Base-by-base conservation (phyloP, 2,888 invertebrate species). In the Exocentrus adspersus region DNA sequence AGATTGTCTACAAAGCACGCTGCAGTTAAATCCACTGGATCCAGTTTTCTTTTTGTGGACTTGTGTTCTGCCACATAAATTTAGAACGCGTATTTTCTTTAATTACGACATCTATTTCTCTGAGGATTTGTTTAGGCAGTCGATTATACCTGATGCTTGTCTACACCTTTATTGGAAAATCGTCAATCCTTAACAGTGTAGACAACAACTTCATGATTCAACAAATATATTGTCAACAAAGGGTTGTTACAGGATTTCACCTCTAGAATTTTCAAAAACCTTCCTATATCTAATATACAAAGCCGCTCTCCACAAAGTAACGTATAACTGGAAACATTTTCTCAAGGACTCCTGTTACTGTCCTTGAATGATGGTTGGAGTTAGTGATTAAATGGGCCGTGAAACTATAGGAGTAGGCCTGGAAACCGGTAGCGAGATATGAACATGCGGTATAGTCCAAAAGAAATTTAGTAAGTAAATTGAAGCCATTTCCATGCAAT, bases 321-420 rank as follows among this genome's bases (percentile, higher is more conserved):
- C 7, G 9, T 48, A 14, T 24, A 28, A 16, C 21, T 54, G 41
- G 20, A 16, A 24, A 24, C 16, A 41, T 37, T 21, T 21, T 30
- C 30, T 59, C 24, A 16, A 21, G 37, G 42, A 56, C 19, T 28
- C 61, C 66, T 68, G 24, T 24, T 48, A 46, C 14, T 24, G 12
- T 30, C 17, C 48, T 7, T 78, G 77, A 78, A 73, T 73, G 76
- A 78, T 77, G 73, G 73, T 75, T 50, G 72, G 77, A 77, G 77
- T 78, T 78, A 78, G 73, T 63, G 69, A 70, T 72, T 76, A 78
- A 78, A 78, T 77, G 78, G 76, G 72, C 74, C 77, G 75, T 73
- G 75, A 78, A 78, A 77, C 77, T 72, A 77, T n/a, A n/a, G 77
- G 72, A 75, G 73, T 68, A 69, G 69, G 68, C 62, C 67, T 57